These are phyloP conservation scores for Hesperophylax magnus DNA, from an alignment of 1,140 invertebrate species.

Conservation along the genomic window DNA sequence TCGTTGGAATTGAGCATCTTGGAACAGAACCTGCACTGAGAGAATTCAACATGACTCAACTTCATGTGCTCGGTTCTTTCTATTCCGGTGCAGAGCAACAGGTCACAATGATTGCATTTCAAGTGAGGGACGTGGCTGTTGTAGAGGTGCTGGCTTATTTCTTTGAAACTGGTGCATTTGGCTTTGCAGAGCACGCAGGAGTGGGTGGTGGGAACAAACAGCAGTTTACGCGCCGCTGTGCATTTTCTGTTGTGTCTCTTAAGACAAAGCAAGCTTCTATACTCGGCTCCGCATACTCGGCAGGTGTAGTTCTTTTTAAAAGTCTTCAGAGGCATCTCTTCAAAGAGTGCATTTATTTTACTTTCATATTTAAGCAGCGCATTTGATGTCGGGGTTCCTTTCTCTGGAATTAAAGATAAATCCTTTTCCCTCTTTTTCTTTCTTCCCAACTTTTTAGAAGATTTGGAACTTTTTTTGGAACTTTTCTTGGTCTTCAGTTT, in stretches of 20 bases:
- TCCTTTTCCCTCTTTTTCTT: too few species aligned
- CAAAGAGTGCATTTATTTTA: constrained; percentile 33
- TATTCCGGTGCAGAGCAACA: neutral
- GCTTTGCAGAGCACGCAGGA: neutral
- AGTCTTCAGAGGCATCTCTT: constrained; percentile 3
- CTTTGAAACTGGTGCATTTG: neutral
- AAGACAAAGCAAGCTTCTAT: neutral
- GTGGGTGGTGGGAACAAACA: neutral
- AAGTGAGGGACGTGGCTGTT: neutral
- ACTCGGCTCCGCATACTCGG: too few species aligned
- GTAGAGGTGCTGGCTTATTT: constrained; percentile 19
- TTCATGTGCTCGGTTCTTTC: neutral
- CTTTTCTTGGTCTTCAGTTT: neutral
- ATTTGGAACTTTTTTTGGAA: neutral
- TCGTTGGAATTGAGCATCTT: neutral
- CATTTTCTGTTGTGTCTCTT: neutral
- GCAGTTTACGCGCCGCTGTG: neutral
- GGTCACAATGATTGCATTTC: constrained; percentile 18
- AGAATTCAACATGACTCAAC: neutral
- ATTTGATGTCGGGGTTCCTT: neutral
- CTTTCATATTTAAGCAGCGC: constrained; percentile 20
- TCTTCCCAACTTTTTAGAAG: too few species aligned
- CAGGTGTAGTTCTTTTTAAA: neutral
- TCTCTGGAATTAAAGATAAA: neutral
- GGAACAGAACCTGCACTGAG: neutral